Base-by-base conservation (phyloP, 2,113 vertebrate genomes). In the Mobula hypostoma region DNA sequence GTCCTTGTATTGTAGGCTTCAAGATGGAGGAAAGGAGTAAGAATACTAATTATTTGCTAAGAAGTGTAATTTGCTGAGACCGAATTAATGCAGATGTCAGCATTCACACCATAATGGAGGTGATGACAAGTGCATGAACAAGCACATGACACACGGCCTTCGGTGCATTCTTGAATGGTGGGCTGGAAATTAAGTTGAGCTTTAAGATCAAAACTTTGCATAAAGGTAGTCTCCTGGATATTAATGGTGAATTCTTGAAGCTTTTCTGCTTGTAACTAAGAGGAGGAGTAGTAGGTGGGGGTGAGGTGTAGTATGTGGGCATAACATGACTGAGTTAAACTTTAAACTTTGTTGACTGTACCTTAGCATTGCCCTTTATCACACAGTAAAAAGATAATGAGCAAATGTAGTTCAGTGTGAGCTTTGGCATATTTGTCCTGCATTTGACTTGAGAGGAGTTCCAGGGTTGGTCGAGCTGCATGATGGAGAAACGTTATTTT, bases 51-150 rank as follows among this genome's bases (percentile, higher is more conserved):
- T n/a, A 9, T 87, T 87, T 85, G 48, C 48, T 58, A 7, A 68
- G 66, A 2, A 68, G 15, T 68, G 66, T 15, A 68, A 68, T 68
- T 68, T 70, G 68, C 11, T 85, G 56, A 27, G 40, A 82, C 40
- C 6, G 17, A 48, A 40, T 82, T 48, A 48, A 83, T 48, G 17
- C 82, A 85, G 56, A 48, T 58, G 56, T 27, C 82, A 29, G 82
- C 48, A 85, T 85, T 29, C 82, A 85, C 80, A 83, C 80, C 80
- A 83, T 83, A 83, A 61, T 85, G 82, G 82, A 56, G 24, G 24
- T 85, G 82, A 29, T 85, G 82, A 85, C 48, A 83, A 83, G 56
- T 58, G 40, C 82, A 85, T 85, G 82, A 85, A 58, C 82, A 85
- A 24, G 24, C 19, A 85, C 11, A 29, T 61, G 7, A 85, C 48